Percentiles rank a stretch among this genome's conserved stretches.
Conservation (phyloP, 2,888 invertebrate species). For the Meghimatium bilineatum region DNA sequence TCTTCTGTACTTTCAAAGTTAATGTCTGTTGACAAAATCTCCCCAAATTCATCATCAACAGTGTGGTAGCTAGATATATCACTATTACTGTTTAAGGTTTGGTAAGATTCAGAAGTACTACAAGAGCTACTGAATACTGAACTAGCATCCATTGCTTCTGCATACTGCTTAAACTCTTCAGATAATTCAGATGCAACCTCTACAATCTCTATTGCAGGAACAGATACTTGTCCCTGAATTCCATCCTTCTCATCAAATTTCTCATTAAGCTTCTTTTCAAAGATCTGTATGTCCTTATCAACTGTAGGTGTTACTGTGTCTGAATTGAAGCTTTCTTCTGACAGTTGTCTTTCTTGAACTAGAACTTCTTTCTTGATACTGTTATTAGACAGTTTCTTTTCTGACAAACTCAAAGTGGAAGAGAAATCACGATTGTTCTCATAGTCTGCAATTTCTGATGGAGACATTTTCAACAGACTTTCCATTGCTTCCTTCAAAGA, state of each 20-base stretch:
- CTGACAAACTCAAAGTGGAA: background rate
- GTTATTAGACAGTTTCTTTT: background rate
- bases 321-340: background rate
- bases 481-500: constrained; percentile 18
- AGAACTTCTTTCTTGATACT: no score
- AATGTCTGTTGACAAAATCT: background rate
- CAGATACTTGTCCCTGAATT: background rate
- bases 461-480: background rate
- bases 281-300: background rate
- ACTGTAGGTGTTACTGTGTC: background rate
- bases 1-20: background rate
- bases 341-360: background rate
- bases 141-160: background rate
- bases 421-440: background rate
- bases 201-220: background rate
- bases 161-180: background rate
- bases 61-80: constrained; percentile 20
- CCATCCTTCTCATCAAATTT: background rate
- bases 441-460: background rate
- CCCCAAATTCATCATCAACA: background rate
- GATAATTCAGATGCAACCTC: background rate
- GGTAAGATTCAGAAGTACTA: constrained; percentile 27
- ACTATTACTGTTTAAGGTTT: background rate
- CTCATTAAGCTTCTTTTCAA: background rate
- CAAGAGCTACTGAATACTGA: constrained; percentile 2